These are phyloP conservation scores for Edolisoma coerulescens DNA, from an alignment of 2,113 vertebrate species.

Conservation along the genomic window DNA sequence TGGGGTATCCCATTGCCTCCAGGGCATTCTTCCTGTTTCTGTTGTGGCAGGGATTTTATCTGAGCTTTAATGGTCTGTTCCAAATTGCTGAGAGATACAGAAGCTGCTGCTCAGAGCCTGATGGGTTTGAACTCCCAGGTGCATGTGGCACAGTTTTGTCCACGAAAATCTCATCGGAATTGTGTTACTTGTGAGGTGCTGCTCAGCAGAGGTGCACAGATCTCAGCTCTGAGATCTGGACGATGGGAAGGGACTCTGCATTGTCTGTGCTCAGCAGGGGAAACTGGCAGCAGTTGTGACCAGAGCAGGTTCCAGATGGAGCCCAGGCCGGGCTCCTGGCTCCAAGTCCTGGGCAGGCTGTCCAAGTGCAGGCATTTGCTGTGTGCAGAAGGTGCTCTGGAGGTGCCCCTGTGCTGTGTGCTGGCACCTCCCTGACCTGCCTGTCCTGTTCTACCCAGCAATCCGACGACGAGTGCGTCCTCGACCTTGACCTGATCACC, in stretches of 20 bases:
- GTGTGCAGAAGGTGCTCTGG: not conserved
- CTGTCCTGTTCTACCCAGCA: constrained; percentile 41
- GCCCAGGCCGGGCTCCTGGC: not conserved
- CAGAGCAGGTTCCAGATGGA: not conserved
- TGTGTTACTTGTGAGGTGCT: not conserved
- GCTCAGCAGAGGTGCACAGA: not conserved
- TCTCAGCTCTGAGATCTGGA: not conserved
- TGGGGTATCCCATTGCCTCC: not conserved
- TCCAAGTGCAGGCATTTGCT: not conserved
- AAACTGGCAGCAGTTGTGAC: not conserved
- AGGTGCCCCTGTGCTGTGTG: not conserved
- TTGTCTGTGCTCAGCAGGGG: not conserved
- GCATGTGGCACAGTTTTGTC: not conserved
- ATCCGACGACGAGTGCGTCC: constrained; percentile 74
- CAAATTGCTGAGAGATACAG: not conserved
- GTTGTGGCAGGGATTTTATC: not conserved
- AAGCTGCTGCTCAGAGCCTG: not conserved
- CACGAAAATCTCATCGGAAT: fast-evolving
- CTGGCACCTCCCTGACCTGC: not conserved
- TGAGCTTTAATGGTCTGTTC: not conserved
- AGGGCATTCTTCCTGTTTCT: not conserved
- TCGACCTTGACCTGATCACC: constrained; percentile 84
- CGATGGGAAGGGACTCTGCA: not conserved
- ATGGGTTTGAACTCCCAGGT: not conserved
- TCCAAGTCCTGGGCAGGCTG: not conserved